phyloP scores from a whole-genome alignment of 2,113 vertebrate genomes.

The Carettochelys insculpta region DNA sequence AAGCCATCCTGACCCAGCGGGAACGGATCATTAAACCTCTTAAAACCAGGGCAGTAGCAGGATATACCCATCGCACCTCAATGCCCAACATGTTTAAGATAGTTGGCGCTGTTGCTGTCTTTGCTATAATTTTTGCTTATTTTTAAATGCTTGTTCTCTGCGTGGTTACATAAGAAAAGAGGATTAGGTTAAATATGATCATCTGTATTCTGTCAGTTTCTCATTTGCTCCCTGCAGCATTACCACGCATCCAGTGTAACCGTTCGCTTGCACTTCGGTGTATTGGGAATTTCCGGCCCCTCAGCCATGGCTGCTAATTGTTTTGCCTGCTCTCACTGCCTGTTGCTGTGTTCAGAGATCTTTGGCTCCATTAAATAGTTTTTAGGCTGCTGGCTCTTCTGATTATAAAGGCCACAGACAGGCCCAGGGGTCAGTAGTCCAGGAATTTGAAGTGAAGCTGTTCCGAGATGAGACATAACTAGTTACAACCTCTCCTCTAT shows the following conservation, averaged over 20 bases:
- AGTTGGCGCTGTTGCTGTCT: background rate
- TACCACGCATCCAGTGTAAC: background rate
- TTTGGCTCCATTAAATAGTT: background rate
- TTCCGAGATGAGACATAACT: background rate
- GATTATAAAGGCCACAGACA: background rate
- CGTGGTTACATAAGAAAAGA: background rate
- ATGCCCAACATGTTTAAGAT: background rate
- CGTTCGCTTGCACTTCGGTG: background rate
- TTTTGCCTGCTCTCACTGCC: background rate
- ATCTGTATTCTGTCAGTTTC: background rate
- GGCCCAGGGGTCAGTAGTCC: background rate
- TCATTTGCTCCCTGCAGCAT: background rate
- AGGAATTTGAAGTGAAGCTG: background rate
- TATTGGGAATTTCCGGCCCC: background rate
- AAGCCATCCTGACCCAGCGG: slow-evolving; percentile 81
- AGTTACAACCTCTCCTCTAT: background rate
- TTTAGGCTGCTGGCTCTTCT: background rate
- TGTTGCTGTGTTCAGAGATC: background rate
- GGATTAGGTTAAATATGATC: background rate
- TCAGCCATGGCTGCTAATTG: background rate
- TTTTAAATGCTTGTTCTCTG: background rate
- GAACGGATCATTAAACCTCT: slow-evolving; percentile 79
- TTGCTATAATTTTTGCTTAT: background rate
- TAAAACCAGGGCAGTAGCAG: slow-evolving; percentile 56
- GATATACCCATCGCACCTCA: rapidly evolving